These are phyloP conservation scores for Dasyornis broadbenti DNA, from an alignment of 2,113 vertebrate genomes.

Conservation along the genomic window DNA sequence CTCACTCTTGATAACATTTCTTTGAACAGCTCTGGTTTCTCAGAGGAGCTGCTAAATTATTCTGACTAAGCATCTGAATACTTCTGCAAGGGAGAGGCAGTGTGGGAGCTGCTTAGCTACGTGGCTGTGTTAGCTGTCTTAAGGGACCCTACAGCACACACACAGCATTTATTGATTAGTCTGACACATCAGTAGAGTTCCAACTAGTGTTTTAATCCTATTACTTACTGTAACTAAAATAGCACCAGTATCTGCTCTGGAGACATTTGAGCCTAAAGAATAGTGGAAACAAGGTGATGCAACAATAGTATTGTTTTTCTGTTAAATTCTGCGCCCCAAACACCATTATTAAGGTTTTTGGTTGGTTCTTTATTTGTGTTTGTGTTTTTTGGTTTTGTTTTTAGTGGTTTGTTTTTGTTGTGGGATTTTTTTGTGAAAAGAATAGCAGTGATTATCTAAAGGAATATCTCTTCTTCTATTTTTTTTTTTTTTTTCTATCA, in stretches of 20 bases:
- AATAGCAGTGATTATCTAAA: background rate
- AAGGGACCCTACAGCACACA: background rate
- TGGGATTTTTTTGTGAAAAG: background rate
- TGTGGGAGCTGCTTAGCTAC: background rate
- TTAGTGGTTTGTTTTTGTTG: background rate
- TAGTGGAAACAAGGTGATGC: background rate
- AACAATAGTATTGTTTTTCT: fast-evolving
- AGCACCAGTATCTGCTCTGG: background rate
- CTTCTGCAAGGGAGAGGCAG: background rate
- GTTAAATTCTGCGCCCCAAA: background rate
- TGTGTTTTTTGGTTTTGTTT: background rate
- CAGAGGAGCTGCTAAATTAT: slow-evolving; percentile 26
- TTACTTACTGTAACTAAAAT: background rate
- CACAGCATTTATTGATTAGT: background rate
- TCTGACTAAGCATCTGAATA: slow-evolving; percentile 3
- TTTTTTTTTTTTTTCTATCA: fast-evolving
- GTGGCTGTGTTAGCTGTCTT: background rate
- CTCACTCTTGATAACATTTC: background rate
- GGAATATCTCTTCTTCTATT: background rate
- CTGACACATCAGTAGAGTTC: background rate
- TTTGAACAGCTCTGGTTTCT: slow-evolving; percentile 24
- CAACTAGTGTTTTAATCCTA: background rate
- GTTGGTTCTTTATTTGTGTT: background rate
- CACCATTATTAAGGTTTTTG: fast-evolving
- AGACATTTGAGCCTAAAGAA: background rate